Evolutionary conservation across 2,797 vertebrate genomes (phyloP).

Genomic region (Tokudaia muenninki): DNA sequence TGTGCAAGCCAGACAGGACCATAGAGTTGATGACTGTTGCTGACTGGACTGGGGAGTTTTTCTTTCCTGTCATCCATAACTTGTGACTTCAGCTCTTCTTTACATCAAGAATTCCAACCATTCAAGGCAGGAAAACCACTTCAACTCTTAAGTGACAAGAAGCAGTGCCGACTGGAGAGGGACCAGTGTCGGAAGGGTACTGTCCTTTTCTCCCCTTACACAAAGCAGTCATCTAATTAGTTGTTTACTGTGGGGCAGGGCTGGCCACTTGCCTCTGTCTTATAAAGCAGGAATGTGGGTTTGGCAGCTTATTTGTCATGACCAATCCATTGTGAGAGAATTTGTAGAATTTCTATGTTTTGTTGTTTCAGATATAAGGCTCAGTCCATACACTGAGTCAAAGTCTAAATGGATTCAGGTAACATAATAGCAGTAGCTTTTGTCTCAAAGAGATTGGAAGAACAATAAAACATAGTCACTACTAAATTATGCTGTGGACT

Average conservation of each 20-base stretch:
- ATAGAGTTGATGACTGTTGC: background rate
- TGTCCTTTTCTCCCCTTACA: background rate
- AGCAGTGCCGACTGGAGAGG: background rate
- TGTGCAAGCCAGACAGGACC: too few relatives aligned
- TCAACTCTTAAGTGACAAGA: background rate
- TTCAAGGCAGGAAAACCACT: constrained; percentile 65
- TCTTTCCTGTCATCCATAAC: background rate
- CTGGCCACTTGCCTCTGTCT: background rate
- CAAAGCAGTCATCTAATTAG: background rate
- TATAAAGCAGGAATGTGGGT: background rate
- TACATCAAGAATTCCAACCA: constrained; percentile 64
- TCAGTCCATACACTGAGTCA: background rate
- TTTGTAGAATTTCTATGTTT: background rate
- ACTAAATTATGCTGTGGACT: constrained; percentile 85
- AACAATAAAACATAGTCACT: constrained; percentile 82
- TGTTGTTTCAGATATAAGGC: background rate
- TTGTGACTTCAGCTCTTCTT: background rate
- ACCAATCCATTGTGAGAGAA: background rate
- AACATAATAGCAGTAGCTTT: constrained; percentile 47
- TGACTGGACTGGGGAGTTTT: background rate
- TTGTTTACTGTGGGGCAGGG: background rate
- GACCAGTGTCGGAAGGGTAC: accelerated
- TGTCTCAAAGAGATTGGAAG: constrained; percentile 72
- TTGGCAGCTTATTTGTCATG: background rate
- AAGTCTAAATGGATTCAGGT: constrained; percentile 21